A percentile compares a stretch with the other conserved stretches of the same genome.
Conservation (phyloP, 2,888 invertebrate species). For the Beris chalybata region DNA sequence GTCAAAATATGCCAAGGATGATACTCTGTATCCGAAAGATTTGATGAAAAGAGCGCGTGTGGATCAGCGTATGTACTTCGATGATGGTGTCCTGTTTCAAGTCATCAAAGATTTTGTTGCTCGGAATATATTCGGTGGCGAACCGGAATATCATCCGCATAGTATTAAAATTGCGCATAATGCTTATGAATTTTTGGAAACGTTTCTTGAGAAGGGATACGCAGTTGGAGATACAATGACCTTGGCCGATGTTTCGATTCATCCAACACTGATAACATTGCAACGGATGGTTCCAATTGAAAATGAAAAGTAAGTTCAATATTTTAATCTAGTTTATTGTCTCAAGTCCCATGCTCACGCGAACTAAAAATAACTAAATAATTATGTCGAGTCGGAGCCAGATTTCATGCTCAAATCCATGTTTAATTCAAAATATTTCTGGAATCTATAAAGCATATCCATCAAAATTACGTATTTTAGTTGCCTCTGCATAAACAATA, state of each 20-base stretch:
- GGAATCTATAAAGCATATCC: too few relatives aligned
- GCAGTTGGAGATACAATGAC: conserved; percentile 48
- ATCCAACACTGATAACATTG: conserved; percentile 54
- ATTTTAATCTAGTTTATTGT: too few relatives aligned
- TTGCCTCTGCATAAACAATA: too few relatives aligned
- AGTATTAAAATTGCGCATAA: conserved; percentile 48
- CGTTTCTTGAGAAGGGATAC: conserved; percentile 48
- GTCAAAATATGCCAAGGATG: conserved; percentile 49
- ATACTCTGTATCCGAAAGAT: conserved; percentile 50
- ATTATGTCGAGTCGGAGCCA: too few relatives aligned
- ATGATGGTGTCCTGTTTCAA: conserved; percentile 49
- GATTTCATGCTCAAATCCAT: too few relatives aligned
- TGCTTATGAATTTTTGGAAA: conserved; percentile 51
- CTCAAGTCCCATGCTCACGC: too few relatives aligned
- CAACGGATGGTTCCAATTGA: conserved; percentile 52
- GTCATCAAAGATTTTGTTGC: conserved; percentile 45
- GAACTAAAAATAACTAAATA: too few relatives aligned
- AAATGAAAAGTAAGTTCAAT: conserved; percentile 31
- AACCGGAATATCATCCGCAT: conserved; percentile 45
- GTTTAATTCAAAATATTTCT: too few relatives aligned
- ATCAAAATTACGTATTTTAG: too few relatives aligned
- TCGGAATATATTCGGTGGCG: conserved; percentile 50
- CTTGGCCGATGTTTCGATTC: conserved; percentile 59
- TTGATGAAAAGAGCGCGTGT: conserved; percentile 48
- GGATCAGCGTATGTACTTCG: conserved; percentile 53